phyloP scores from a whole-genome alignment of 2,888 invertebrate genomes.

The Meteorus colon region DNA sequence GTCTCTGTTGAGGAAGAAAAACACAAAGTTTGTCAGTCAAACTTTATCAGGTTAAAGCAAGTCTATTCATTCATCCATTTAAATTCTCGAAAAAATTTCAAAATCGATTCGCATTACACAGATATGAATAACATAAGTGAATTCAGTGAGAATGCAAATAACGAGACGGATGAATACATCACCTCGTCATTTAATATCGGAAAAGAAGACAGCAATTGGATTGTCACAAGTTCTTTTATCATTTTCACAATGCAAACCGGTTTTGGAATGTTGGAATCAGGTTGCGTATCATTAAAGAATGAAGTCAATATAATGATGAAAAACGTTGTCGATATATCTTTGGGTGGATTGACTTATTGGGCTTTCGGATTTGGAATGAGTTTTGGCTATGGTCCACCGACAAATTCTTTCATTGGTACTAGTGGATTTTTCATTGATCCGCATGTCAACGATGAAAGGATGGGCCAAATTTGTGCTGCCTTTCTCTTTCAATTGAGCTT shows the following conservation, averaged over 20 bases:
- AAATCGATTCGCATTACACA: background rate
- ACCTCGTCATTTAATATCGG: conserved; percentile 77
- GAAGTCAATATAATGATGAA: conserved; percentile 99
- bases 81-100: too few species aligned
- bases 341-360: conserved; percentile 96
- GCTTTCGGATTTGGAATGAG: conserved; percentile 94
- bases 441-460: conserved; percentile 81
- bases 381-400: conserved; percentile 83
- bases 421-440: conserved; percentile 89
- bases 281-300: conserved; percentile 93
- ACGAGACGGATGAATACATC: conserved; percentile 55
- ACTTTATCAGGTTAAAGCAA: background rate
- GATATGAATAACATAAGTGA: conserved; percentile 29
- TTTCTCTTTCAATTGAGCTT: conserved; percentile 94
- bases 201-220: conserved; percentile 91
- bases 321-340: conserved; percentile 92
- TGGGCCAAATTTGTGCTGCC: conserved; percentile 90
- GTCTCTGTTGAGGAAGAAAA: background rate
- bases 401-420: conserved; percentile 87
- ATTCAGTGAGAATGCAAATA: conserved; percentile 50
- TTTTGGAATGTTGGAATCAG: conserved; percentile 95
- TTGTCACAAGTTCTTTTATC: conserved; percentile 90
- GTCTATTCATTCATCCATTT: background rate
- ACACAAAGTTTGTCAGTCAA: background rate
- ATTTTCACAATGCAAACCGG: conserved; percentile 97